Evolutionary conservation across 1,140 invertebrate species (phyloP), one percentile per base, ranked within the genome.

Genomic region (Drosophila sechellia): DNA sequence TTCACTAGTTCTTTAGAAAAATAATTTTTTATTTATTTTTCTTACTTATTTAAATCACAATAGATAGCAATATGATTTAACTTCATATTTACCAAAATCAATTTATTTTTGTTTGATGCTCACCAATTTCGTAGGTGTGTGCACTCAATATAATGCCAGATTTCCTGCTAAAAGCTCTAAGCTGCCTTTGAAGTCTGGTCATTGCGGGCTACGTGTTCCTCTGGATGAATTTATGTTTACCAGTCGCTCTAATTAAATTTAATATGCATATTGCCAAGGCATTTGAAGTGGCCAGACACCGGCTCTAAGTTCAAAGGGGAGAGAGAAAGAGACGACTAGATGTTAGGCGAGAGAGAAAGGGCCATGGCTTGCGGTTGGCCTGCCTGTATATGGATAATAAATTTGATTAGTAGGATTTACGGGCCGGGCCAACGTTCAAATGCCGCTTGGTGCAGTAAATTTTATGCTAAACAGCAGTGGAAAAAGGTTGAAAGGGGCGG

Each of bases 371-470:
- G 83, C 43, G 78, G 78, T 87, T 46, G 64, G 15, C n/a, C 49
- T 48, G 46, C 57, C 59, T 71, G 58, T 79, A 61, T 79, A 73
- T 58, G 48, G 75, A 84, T 84, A 87, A 87, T 87, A 87, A 87
- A 87, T 87, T 87, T 87, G 84, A 87, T 87, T 87, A 87, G 83
- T 74, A 73, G 84, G 84, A 87, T 87, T 87, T 84, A 87, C 84
- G 84, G 79, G 71, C 66, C 50, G 68, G 79, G 83, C 66, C 76
- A 83, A 72, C 84, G 79, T 77, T 52, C 84, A 89, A 86, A 87
- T 75, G 79, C 66, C 69, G 87, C 70, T 81, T 76, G 84, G 79
- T 76, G 83, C 79, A 79, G 83, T 86, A 89, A 83, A 86, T 89
- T 86, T 87, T 86, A 86, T 86, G 83, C 84, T 86, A 86, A 86